These are phyloP conservation scores for Yasuhikotakia modesta DNA, from an alignment of 2,797 vertebrate genomes.

Conservation along the genomic window DNA sequence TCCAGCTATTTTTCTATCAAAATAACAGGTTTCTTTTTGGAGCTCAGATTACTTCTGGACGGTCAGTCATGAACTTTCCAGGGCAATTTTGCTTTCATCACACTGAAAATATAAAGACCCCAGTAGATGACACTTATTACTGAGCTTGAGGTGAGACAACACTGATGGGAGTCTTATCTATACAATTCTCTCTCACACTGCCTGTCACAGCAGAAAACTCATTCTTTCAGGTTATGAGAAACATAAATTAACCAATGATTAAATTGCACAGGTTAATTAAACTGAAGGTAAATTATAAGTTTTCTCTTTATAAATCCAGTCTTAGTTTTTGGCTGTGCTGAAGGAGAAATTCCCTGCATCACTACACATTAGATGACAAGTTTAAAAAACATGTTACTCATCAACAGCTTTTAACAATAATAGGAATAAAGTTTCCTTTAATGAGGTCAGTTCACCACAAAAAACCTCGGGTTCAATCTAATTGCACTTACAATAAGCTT, in stretches of 20 bases:
- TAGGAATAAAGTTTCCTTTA: no score
- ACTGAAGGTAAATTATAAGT: not conserved
- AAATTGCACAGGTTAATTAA: not conserved
- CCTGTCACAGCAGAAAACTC: not conserved
- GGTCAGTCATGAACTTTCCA: slow-evolving; percentile 22
- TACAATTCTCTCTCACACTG: not conserved
- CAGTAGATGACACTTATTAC: slow-evolving; percentile 32
- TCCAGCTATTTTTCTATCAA: slow-evolving; percentile 15
- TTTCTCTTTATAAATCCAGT: not conserved
- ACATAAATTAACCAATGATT: not conserved
- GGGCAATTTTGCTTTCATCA: slow-evolving; percentile 32
- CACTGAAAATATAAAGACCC: slow-evolving; percentile 28
- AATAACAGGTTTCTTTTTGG: slow-evolving; percentile 6
- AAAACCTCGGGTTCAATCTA: not conserved
- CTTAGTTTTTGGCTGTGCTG: not conserved
- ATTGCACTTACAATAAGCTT: not conserved
- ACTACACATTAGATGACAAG: not conserved
- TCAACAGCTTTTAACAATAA: not conserved
- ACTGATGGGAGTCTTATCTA: slow-evolving; percentile 15
- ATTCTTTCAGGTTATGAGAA: slow-evolving; percentile 3
- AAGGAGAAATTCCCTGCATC: not conserved
- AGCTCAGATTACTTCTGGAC: slow-evolving; percentile 19
- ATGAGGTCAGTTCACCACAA: no score
- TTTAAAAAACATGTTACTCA: not conserved
- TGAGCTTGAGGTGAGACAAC: slow-evolving; percentile 39